Evolutionary conservation across 2,113 vertebrate species (phyloP).

Genomic region (Callochromis pleurospilus): DNA sequence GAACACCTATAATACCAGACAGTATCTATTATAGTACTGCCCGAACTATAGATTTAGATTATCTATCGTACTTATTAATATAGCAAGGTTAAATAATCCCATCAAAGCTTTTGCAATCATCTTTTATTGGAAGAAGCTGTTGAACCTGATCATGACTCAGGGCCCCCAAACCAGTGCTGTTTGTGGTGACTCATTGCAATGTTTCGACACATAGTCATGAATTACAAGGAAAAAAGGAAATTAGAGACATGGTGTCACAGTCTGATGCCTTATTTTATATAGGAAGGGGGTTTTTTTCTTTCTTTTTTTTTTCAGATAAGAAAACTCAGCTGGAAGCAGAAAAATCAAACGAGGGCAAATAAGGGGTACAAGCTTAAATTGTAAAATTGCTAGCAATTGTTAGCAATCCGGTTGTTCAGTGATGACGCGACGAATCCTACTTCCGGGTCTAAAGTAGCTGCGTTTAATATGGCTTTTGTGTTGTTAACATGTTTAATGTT

Average conservation of each 20-base stretch:
- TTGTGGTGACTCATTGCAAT: background rate
- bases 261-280: background rate
- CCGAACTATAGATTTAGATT: background rate
- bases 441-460: too few species aligned
- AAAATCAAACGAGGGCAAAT: background rate
- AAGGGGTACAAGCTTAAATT: background rate
- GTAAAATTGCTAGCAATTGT: background rate
- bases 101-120: background rate
- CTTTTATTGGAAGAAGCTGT: background rate
- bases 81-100: background rate
- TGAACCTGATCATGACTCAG: background rate
- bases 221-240: background rate
- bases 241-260: background rate
- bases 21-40: background rate
- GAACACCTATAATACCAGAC: rapidly evolving
- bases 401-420: background rate
- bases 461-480: too few species aligned
- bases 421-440: too few species aligned
- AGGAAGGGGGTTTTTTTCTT: rapidly evolving
- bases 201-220: background rate
- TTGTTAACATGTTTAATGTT: too few species aligned
- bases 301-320: background rate
- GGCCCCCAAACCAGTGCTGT: background rate
- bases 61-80: background rate
- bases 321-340: background rate